These are phyloP conservation scores for Cardinalis cardinalis DNA, from an alignment of 2,113 vertebrate species.

Conservation along the genomic window DNA sequence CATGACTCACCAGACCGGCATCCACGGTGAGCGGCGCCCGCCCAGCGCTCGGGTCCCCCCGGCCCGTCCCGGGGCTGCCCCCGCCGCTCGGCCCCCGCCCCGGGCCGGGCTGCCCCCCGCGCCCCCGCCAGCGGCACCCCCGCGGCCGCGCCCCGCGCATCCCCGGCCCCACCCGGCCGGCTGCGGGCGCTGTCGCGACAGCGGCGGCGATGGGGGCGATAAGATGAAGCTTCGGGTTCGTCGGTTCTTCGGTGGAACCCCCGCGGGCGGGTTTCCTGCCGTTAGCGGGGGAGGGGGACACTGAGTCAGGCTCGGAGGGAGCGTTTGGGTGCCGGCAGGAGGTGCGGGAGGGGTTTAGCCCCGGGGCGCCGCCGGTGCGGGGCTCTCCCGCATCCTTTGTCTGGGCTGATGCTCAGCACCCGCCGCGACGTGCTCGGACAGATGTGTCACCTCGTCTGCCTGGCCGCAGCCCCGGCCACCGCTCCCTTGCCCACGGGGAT, in stretches of 20 bases:
- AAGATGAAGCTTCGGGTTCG: not conserved
- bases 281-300: not conserved
- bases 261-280: not conserved
- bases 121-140: not conserved
- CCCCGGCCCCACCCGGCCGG: not conserved
- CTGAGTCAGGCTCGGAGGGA: not conserved
- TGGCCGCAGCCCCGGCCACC: not conserved
- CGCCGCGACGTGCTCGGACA: not conserved
- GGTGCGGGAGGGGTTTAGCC: not conserved
- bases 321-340: not conserved
- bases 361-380: not conserved
- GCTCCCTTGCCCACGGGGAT: not conserved
- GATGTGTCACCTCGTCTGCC: not conserved
- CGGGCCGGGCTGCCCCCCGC: not conserved
- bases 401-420: not conserved
- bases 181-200: not conserved
- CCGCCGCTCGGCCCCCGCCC: not conserved
- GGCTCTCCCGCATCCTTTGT: slow-evolving; percentile 2
- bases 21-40: no score
- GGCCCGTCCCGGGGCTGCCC: no score
- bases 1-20: no score
- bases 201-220: not conserved
- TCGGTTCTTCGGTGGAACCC: no score
- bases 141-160: not conserved
- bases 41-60: no score